A percentile compares a stretch with the other conserved stretches of the same genome.
phyloP scores from a whole-genome alignment of 1,140 invertebrate genomes.

The Papilio machaon region DNA sequence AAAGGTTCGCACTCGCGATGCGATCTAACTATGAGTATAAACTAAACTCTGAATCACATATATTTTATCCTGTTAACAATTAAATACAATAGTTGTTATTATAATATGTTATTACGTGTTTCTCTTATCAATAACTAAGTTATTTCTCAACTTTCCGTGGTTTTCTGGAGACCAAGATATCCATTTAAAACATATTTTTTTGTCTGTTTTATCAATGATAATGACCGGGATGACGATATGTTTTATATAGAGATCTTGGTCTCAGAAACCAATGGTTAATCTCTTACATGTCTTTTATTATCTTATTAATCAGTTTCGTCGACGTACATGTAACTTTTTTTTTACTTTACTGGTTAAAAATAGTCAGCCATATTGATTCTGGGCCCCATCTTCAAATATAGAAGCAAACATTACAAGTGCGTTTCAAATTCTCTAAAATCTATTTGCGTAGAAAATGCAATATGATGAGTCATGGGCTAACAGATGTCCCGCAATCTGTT shows the following conservation, averaged over 20 bases:
- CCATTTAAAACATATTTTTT: no score
- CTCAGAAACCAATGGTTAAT: not conserved
- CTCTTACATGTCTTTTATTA: not conserved
- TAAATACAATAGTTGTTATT: not conserved
- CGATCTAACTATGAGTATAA: not conserved
- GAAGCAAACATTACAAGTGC: not conserved
- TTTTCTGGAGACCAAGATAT: no score
- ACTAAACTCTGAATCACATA: not conserved
- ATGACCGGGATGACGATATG: no score
- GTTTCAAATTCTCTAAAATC: not conserved
- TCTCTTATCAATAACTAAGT: not conserved
- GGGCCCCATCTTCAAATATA: not conserved
- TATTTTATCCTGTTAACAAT: not conserved
- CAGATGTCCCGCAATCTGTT: slow-evolving; percentile 4
- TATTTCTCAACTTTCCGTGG: not conserved
- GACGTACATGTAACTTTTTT: no score
- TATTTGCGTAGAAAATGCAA: slow-evolving; percentile 17
- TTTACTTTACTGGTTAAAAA: not conserved
- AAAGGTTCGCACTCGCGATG: not conserved
- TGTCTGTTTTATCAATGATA: no score
- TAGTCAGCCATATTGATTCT: not conserved
- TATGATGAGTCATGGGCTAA: not conserved
- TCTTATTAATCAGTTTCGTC: no score
- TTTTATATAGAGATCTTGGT: no score
- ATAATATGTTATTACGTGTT: not conserved